A percentile compares a stretch with the other conserved stretches of the same genome.
Conservation (phyloP, 1,140 invertebrate genomes). For the Orchesella cincta region DNA sequence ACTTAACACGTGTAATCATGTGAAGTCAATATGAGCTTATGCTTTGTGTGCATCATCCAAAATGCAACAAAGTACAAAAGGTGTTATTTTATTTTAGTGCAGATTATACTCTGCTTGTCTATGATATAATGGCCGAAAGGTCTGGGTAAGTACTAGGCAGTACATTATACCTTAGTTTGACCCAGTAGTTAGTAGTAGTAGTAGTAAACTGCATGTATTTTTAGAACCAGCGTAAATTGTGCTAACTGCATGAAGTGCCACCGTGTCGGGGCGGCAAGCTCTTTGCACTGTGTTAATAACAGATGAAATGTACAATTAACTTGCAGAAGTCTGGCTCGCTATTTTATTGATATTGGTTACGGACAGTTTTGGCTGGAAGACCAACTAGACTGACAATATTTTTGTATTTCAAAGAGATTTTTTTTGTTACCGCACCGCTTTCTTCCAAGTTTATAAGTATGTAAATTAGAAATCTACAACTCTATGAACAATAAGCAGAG, state of each 20-base stretch:
- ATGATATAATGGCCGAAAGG: too few relatives aligned
- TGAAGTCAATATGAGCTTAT: constrained; percentile 13
- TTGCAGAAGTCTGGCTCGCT: background rate
- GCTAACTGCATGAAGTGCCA: background rate
- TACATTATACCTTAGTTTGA: background rate
- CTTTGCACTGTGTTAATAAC: background rate
- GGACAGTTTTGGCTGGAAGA: background rate
- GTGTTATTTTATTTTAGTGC: background rate
- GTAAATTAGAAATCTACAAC: too few relatives aligned
- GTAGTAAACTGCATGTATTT: background rate
- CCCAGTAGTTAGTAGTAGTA: background rate
- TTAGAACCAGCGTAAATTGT: background rate
- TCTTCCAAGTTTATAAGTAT: too few relatives aligned
- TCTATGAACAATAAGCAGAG: too few relatives aligned
- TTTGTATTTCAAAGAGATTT: background rate
- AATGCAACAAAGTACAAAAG: background rate
- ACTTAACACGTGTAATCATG: constrained; percentile 8
- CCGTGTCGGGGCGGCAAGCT: background rate
- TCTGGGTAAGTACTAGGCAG: background rate
- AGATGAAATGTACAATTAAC: background rate
- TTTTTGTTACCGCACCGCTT: background rate
- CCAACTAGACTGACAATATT: background rate
- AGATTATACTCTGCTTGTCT: background rate
- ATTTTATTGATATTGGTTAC: too few relatives aligned
- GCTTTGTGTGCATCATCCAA: background rate